Conservation (phyloP, 2,113 vertebrate genomes). For the Microcebus griseorufus region DNA sequence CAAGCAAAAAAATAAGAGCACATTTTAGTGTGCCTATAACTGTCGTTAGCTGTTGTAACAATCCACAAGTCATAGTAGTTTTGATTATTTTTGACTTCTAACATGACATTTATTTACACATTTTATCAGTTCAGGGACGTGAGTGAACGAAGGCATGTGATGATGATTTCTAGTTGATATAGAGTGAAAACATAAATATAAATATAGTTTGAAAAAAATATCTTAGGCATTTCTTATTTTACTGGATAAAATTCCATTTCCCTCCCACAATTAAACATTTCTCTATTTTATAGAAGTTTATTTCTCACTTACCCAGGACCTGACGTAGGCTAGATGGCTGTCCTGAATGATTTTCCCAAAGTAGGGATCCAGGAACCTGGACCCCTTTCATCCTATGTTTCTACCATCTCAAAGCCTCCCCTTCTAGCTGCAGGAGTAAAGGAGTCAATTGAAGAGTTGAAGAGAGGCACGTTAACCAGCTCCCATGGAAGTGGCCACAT, state of each 20-base stretch:
- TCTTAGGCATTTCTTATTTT: neutral
- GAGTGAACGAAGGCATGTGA: neutral
- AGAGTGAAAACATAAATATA: neutral
- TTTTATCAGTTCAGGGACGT: neutral
- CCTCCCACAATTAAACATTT: neutral
- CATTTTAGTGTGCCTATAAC: neutral
- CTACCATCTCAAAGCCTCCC: neutral
- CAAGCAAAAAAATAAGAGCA: neutral
- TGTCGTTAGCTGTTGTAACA: neutral
- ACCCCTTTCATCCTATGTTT: neutral
- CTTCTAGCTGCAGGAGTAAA: neutral
- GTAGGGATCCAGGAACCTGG: neutral
- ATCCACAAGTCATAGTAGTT: neutral
- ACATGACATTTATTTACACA: neutral
- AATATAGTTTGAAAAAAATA: neutral
- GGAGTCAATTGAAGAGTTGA: neutral
- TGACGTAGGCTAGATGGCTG: neutral
- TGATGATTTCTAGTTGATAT: neutral
- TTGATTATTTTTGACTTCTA: neutral
- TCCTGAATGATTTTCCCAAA: neutral
- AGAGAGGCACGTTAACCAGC: neutral
- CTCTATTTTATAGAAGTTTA: neutral
- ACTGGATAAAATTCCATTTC: conserved; percentile 1
- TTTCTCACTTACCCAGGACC: neutral
- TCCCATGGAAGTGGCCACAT: neutral